Conservation (phyloP, 2,888 invertebrate species). For the Sycophila texana region DNA sequence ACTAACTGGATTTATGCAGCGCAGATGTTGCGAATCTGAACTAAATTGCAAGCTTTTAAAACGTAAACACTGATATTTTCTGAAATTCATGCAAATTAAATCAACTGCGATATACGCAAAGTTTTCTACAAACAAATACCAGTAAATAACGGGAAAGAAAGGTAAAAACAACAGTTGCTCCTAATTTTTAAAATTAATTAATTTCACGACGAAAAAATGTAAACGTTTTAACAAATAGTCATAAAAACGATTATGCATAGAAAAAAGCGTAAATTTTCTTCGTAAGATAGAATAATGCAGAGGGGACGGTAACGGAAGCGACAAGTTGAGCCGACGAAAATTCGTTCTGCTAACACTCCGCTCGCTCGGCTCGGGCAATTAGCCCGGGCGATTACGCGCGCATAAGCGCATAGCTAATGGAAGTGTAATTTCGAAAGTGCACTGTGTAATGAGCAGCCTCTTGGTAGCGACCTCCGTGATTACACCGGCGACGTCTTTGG, state of each 20-base stretch:
- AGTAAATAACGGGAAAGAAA: background rate
- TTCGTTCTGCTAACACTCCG: conserved; percentile 26
- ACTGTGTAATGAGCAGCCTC: conserved; percentile 28
- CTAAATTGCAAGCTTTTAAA: conserved; percentile 36
- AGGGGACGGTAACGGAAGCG: background rate
- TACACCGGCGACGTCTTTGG: conserved; percentile 3
- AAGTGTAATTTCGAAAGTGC: conserved; percentile 40
- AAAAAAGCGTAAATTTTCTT: too few relatives aligned
- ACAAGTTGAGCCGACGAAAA: conserved; percentile 16
- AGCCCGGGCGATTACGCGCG: conserved; percentile 29
- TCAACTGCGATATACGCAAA: background rate
- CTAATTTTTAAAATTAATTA: background rate
- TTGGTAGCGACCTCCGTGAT: conserved; percentile 21
- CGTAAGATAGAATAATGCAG: background rate
- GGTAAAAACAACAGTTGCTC: background rate
- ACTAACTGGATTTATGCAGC: background rate
- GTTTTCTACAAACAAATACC: background rate
- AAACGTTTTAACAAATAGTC: background rate
- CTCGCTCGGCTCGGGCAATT: conserved; percentile 24
- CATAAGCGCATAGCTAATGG: conserved; percentile 35
- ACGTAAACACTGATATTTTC: conserved; percentile 25
- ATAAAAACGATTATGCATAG: too few relatives aligned
- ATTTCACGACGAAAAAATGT: background rate
- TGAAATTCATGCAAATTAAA: conserved; percentile 20
- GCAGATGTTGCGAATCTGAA: conserved; percentile 19